Evolutionary conservation across 1,140 invertebrate species (phyloP).

Genomic region (Carposina sasakii): DNA sequence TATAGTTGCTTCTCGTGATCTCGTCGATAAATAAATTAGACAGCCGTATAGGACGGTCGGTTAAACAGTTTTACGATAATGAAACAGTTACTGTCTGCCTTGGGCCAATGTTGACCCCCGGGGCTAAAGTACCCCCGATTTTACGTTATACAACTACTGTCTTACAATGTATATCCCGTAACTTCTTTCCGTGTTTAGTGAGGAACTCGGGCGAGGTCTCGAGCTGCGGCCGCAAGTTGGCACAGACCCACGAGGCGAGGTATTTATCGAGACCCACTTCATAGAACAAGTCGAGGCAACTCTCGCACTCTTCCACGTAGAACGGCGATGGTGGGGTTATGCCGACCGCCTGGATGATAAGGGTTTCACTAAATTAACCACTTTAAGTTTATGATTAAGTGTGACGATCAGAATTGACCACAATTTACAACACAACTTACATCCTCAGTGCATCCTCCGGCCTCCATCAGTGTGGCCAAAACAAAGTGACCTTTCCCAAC

Average conservation of each 20-base stretch:
- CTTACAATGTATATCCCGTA: conserved; percentile 42
- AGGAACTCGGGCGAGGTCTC: conserved; percentile 51
- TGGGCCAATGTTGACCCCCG: too few relatives aligned
- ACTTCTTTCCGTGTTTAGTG: conserved; percentile 52
- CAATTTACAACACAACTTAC: conserved; percentile 31
- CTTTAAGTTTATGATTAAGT: conserved; percentile 7
- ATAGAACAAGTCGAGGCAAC: conserved; percentile 60
- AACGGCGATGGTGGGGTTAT: conserved; percentile 63
- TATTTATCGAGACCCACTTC: conserved; percentile 67
- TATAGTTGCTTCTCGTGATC: too few relatives aligned
- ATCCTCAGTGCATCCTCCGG: conserved; percentile 71
- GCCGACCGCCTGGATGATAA: conserved; percentile 43
- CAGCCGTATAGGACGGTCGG: too few relatives aligned
- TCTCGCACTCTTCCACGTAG: conserved; percentile 70
- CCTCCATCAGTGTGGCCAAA: conserved; percentile 81
- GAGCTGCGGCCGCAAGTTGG: conserved; percentile 60
- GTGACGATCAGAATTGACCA: background rate
- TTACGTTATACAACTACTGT: conserved; percentile 8
- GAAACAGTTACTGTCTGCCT: too few relatives aligned
- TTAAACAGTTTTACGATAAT: too few relatives aligned
- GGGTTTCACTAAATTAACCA: background rate
- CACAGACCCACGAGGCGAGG: conserved; percentile 51
- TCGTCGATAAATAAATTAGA: too few relatives aligned
- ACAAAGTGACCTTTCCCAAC: conserved; percentile 82
- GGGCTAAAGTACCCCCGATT: too few relatives aligned